Percentiles rank a stretch among this genome's conserved stretches.
Evolutionary conservation across 1,140 invertebrate species (phyloP).

Genomic region (Drosophila pallidifrons): DNA sequence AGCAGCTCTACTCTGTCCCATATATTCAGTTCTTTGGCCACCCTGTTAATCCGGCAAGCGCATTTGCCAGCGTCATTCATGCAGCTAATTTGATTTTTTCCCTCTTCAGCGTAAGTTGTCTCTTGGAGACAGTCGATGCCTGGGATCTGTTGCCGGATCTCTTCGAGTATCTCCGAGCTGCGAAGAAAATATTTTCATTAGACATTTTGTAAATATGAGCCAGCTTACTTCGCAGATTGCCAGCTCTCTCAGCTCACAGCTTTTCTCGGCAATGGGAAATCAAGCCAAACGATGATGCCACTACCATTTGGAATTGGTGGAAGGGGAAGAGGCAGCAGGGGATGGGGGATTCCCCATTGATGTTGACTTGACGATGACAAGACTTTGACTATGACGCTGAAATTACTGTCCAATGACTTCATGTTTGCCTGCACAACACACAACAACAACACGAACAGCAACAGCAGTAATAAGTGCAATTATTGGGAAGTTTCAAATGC

Average conservation of each 20-base stretch:
- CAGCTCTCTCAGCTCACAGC: conserved; percentile 21
- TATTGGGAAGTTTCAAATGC: neutral
- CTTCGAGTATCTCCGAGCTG: conserved; percentile 3
- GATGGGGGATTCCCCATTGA: conserved; percentile 4
- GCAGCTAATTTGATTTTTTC: conserved; percentile 79
- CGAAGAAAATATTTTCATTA: conserved; percentile 78
- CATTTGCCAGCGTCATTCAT: conserved; percentile 73
- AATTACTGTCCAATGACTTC: conserved; percentile 51
- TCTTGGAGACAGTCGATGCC: neutral
- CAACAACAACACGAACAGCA: neutral
- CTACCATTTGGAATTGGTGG: neutral
- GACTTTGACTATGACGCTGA: conserved; percentile 28
- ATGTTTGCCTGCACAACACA: conserved; percentile 14
- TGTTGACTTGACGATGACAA: conserved; percentile 53
- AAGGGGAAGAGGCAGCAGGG: neutral
- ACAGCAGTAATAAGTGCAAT: neutral
- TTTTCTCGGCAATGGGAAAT: conserved; percentile 54
- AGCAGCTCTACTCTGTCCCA: neutral
- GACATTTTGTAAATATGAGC: conserved; percentile 82
- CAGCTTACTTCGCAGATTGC: conserved; percentile 62
- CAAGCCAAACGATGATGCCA: conserved; percentile 21
- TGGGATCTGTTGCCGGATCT: neutral
- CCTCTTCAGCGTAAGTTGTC: conserved; percentile 25
- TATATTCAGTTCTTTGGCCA: conserved; percentile 25
- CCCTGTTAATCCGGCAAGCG: conserved; percentile 67